A percentile compares a stretch with the other conserved stretches of the same genome.
Conservation (phyloP, 2,113 vertebrate species). For the Vulpes lagopus region DNA sequence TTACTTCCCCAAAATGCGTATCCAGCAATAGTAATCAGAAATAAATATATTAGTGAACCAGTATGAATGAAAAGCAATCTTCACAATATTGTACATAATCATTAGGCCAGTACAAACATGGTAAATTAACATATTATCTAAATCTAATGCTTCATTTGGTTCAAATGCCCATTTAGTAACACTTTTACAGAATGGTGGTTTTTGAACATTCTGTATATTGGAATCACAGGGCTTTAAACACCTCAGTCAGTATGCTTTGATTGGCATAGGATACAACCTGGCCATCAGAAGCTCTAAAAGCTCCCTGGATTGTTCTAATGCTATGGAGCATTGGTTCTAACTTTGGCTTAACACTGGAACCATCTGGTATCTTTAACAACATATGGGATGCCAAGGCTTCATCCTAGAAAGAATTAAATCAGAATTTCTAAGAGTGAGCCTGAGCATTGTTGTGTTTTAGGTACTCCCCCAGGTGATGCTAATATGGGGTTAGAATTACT, state of each 20-base stretch:
- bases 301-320: background rate
- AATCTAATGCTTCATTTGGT: background rate
- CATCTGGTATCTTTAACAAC: background rate
- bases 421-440: background rate
- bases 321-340: background rate
- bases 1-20: background rate
- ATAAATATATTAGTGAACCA: background rate
- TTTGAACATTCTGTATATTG: background rate
- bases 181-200: background rate
- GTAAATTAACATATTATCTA: background rate
- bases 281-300: background rate
- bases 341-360: background rate
- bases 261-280: background rate
- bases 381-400: background rate
- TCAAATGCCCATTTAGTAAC: background rate
- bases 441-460: background rate
- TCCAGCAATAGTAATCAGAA: background rate
- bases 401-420: background rate
- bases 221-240: background rate
- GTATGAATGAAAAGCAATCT: background rate
- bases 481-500: background rate
- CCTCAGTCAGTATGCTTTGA: background rate
- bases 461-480: background rate
- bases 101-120: background rate
- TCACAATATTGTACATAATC: conserved; percentile 7